These are phyloP conservation scores for Gila orcuttii DNA, from an alignment of 2,113 vertebrate genomes.

Conservation along the genomic window DNA sequence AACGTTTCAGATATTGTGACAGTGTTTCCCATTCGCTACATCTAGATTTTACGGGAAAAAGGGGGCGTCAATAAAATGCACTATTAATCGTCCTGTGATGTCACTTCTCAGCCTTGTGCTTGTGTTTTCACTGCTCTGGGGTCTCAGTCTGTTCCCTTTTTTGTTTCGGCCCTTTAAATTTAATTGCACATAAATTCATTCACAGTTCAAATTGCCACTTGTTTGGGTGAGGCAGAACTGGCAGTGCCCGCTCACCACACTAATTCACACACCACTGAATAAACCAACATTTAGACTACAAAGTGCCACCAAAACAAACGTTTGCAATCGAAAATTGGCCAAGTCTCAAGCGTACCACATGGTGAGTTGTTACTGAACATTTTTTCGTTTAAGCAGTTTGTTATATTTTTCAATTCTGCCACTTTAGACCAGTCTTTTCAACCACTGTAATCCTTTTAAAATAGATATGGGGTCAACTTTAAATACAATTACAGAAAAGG, in stretches of 20 bases:
- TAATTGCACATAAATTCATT: conserved; percentile 41
- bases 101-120: conserved; percentile 45
- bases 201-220: conserved; percentile 17
- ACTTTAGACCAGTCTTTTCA: neutral
- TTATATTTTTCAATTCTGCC: neutral
- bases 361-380: neutral
- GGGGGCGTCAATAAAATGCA: conserved; percentile 34
- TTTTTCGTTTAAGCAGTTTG: neutral
- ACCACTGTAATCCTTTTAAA: neutral
- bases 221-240: conserved; percentile 13
- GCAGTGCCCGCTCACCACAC: neutral
- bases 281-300: conserved; percentile 28
- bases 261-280: conserved; percentile 11
- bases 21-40: conserved; percentile 19
- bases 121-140: conserved; percentile 59
- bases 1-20: conserved; percentile 12
- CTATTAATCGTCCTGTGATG: conserved; percentile 37
- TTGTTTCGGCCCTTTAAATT: conserved; percentile 56
- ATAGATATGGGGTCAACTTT: neutral
- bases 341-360: neutral
- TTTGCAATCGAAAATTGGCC: neutral
- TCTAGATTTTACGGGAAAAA: conserved; percentile 56
- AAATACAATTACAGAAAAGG: too few relatives aligned
- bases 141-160: conserved; percentile 60
- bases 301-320: conserved; percentile 23